Percentiles rank a stretch among this genome's conserved stretches.
Evolutionary conservation across 2,888 invertebrate genomes (phyloP).

Genomic region (Eilema sororculum): DNA sequence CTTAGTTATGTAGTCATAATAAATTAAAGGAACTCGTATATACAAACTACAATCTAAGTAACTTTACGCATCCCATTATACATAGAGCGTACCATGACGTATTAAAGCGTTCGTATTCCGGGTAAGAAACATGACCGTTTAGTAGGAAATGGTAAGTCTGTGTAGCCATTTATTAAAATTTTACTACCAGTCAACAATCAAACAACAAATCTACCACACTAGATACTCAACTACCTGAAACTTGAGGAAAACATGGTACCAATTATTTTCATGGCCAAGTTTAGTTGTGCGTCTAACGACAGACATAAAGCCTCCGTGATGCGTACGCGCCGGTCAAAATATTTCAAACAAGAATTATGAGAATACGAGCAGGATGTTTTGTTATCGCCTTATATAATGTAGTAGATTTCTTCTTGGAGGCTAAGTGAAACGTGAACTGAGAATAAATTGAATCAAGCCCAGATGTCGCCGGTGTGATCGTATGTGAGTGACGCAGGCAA

Average conservation of each 20-base stretch:
- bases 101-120: too few relatives aligned
- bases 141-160: too few relatives aligned
- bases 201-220: not conserved
- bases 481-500: constrained; percentile 51
- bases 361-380: constrained; percentile 25
- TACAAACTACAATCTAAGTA: not conserved
- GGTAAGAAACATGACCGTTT: too few relatives aligned
- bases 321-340: not conserved
- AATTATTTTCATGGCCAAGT: constrained; percentile 45
- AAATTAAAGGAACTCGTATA: not conserved
- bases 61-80: not conserved
- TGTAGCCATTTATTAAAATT: too few relatives aligned
- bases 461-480: constrained; percentile 37
- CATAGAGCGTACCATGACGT: not conserved
- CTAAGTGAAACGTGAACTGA: constrained; percentile 45
- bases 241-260: not conserved
- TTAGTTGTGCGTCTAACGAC: constrained; percentile 21
- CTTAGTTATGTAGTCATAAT: not conserved
- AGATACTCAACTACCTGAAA: constrained; percentile 4
- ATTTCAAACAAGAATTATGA: constrained; percentile 5
- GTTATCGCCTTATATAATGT: constrained; percentile 33
- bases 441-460: constrained; percentile 31
- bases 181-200: not conserved
- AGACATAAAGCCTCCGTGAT: not conserved
- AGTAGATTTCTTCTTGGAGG: constrained; percentile 33